These are phyloP conservation scores for Microcebus murinus DNA, from an alignment of 2,113 vertebrate species.

Conservation along the genomic window DNA sequence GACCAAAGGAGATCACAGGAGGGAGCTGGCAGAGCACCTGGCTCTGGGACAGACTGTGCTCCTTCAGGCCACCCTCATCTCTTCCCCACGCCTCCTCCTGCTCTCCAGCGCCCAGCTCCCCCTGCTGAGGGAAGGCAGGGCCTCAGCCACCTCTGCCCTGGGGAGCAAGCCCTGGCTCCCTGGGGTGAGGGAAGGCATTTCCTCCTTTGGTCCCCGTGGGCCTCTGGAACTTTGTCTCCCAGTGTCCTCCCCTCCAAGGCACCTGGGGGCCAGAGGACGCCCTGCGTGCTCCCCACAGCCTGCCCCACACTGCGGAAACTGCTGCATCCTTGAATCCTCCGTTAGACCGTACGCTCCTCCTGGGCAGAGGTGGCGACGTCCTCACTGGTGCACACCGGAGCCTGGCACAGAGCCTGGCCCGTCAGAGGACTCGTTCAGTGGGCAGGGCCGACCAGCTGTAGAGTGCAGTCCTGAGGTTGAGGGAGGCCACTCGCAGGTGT, in stretches of 20 bases:
- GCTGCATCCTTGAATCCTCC: neutral
- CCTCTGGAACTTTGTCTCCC: neutral
- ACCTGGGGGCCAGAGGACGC: neutral
- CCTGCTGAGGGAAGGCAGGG: neutral
- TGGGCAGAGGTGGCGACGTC: neutral
- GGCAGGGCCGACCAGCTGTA: fast-evolving
- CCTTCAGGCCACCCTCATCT: neutral
- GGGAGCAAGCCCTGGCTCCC: neutral
- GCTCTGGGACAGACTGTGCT: neutral
- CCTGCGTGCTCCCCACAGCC: neutral
- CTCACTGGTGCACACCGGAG: neutral
- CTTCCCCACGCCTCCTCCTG: too few species aligned
- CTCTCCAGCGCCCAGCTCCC: neutral
- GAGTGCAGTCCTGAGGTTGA: neutral
- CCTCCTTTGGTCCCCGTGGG: neutral
- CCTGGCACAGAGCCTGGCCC: neutral
- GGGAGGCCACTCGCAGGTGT: neutral
- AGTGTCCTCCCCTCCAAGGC: neutral
- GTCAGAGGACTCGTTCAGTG: too few species aligned
- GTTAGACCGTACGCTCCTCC: neutral
- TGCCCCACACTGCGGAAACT: neutral
- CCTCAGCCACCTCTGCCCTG: neutral
- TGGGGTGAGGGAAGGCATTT: neutral
- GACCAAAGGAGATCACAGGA: fast-evolving
- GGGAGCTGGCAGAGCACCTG: neutral